Conservation (phyloP, 2,888 invertebrate genomes). For the Trachelus troglodyta region DNA sequence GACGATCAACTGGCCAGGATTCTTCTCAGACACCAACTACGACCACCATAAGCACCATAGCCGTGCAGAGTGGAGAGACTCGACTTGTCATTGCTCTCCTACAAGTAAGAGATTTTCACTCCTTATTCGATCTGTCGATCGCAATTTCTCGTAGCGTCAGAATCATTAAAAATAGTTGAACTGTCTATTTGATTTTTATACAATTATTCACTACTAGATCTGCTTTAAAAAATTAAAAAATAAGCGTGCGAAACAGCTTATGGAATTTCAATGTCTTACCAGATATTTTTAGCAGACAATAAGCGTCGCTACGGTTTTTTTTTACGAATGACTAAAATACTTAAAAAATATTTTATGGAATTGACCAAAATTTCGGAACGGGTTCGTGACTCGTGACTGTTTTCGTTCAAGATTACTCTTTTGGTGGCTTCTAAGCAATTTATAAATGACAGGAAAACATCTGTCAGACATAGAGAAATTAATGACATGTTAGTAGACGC, state of each 20-base stretch:
- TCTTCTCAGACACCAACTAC: constrained; percentile 67
- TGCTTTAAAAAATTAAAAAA: not conserved
- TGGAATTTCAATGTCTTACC: not conserved
- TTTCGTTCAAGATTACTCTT: not conserved
- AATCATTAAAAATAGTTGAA: not conserved
- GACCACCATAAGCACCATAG: constrained; percentile 91
- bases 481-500: constrained; percentile 5
- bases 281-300: not conserved
- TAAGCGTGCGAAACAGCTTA: not conserved
- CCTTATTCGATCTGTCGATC: constrained; percentile 1
- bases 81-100: constrained; percentile 89
- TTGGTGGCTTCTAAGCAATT: not conserved
- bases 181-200: not conserved
- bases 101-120: constrained; percentile 75
- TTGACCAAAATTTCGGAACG: not conserved
- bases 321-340: not conserved
- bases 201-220: not conserved
- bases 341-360: not conserved
- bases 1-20: constrained; percentile 24
- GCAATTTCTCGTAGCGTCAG: not conserved
- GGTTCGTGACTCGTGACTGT: not conserved
- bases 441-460: not conserved
- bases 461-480: not conserved
- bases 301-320: not conserved
- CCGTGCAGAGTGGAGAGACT: constrained; percentile 87